Conservation (phyloP, 2,888 invertebrate species). For the Andrena haemorrhoa region DNA sequence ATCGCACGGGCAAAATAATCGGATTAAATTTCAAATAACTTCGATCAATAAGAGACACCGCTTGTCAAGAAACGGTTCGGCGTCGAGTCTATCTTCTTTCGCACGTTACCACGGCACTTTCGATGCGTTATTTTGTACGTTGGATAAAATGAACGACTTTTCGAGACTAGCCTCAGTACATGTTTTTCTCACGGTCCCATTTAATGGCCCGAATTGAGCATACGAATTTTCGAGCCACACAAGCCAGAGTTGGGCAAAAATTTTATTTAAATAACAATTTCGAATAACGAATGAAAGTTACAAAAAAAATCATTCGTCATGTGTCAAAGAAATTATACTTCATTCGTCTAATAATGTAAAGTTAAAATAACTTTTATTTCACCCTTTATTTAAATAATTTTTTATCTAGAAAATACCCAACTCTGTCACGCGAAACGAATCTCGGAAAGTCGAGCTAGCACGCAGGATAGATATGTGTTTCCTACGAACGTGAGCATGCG, state of each 20-base stretch:
- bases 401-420: too few species aligned
- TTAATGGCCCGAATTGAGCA: neutral
- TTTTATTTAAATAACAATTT: neutral
- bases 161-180: slow-evolving; percentile 39
- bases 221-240: neutral
- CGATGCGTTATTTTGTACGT: slow-evolving; percentile 55
- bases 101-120: slow-evolving; percentile 25
- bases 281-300: neutral
- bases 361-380: too few species aligned
- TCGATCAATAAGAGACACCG: slow-evolving; percentile 15
- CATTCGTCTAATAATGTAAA: too few species aligned
- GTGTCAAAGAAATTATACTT: too few species aligned
- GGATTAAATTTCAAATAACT: neutral
- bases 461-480: neutral
- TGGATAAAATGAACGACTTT: slow-evolving; percentile 30
- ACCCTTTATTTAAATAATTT: too few species aligned
- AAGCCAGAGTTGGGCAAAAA: too few species aligned
- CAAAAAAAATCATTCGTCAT: too few species aligned
- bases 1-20: slow-evolving; percentile 37
- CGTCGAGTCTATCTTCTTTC: slow-evolving; percentile 10
- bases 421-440: slow-evolving; percentile 13
- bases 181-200: neutral
- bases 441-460: slow-evolving; percentile 56
- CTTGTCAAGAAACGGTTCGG: neutral
- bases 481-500: slow-evolving; percentile 28